Base-by-base conservation (phyloP, 2,113 vertebrate species). In the Solea senegalensis region DNA sequence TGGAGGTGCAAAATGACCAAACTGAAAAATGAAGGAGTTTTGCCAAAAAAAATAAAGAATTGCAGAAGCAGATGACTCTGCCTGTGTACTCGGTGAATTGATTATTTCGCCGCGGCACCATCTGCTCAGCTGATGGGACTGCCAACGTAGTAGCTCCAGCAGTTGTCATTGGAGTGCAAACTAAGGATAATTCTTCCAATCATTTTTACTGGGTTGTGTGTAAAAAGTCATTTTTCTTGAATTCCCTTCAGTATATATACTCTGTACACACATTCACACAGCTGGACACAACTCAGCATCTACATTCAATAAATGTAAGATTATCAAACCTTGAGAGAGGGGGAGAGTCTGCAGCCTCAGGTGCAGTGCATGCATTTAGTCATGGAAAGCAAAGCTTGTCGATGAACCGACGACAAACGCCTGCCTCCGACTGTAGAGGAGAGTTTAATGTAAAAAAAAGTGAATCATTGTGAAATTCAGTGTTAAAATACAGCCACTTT, bases 41-140 rank as follows among this genome's bases (percentile, higher is more conserved):
- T 45, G 44, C 12, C 44, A 9, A 10, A 3, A 10, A 2, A 45
- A 34, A 34, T 34, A 34, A 34, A 34, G 5, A 34, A 34, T 34
- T 34, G 34, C 34, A 34, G 34, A 34, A 34, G 34, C 34, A 34
- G 34, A 34, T 3, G 34, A 34, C 34, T 34, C 34, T 34, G 34
- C 34, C 34, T 34, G 1, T 45, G 8, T 3, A 45, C 44, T 46
- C 40, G 9, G 44, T 54, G 27, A n/a, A 39, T 14, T 21, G 15
- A 53, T 62, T 39, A 9, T 8, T 52, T 40, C 16, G 34, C 26
- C 46, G 15, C 41, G 14, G 39, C 46, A 54, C 50, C 72, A 67
- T 40, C 72, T 75, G 72, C 52, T 58, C 21, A 28, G n/a, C 21
- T 16, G 8, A 53, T 44, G n/a, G 1, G 1, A 50, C 6, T 69